These are phyloP conservation scores for Gadopsis marmoratus DNA, from an alignment of 2,797 vertebrate genomes.

Conservation along the genomic window DNA sequence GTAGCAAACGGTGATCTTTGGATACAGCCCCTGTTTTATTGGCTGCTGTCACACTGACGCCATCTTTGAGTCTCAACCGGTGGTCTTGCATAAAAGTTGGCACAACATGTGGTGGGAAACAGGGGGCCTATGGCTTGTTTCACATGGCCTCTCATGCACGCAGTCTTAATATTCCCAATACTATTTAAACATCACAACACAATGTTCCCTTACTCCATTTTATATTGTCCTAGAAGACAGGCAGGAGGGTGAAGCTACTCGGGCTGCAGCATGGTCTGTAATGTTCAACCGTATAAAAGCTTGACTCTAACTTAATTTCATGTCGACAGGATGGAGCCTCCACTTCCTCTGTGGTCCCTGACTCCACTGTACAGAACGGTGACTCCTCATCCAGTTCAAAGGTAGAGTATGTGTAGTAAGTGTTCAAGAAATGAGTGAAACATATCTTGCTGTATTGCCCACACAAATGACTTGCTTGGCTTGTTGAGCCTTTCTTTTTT, in stretches of 20 bases:
- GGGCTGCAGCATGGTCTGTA: too few relatives aligned
- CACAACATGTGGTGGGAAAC: not conserved
- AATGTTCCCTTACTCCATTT: not conserved
- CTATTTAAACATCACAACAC: not conserved
- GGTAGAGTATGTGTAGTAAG: conserved; percentile 62
- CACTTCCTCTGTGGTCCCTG: conserved; percentile 81
- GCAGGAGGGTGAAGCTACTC: too few relatives aligned
- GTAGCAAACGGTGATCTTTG: not conserved
- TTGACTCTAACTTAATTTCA: not conserved
- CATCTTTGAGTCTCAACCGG: too few relatives aligned
- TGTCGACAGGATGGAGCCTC: conserved; percentile 69
- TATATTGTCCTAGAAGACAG: too few relatives aligned
- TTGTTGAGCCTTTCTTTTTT: too few relatives aligned
- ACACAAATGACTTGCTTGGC: not conserved
- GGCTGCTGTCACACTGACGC: not conserved
- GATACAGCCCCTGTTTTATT: not conserved
- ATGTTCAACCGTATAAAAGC: not conserved
- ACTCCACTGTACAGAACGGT: conserved; percentile 74
- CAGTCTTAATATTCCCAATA: not conserved
- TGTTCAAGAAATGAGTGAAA: not conserved
- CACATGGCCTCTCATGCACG: not conserved
- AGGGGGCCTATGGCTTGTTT: too few relatives aligned
- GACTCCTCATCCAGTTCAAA: conserved; percentile 77
- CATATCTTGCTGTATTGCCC: not conserved
- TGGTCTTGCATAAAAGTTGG: too few relatives aligned